A percentile compares a stretch with the other conserved stretches of the same genome.
Conservation (phyloP, 2,888 invertebrate genomes). For the Aelia acuminata region DNA sequence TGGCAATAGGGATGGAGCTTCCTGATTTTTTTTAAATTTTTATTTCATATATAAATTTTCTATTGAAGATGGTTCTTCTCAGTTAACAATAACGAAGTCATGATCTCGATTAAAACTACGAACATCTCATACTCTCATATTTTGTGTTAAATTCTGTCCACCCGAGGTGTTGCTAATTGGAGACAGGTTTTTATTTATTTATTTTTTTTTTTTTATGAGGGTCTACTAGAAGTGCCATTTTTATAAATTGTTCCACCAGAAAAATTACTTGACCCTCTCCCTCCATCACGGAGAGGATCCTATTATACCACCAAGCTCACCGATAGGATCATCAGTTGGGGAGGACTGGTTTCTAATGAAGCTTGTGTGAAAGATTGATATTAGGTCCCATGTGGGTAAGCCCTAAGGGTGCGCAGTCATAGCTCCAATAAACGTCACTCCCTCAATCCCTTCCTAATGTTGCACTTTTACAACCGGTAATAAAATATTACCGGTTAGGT, state of each 20-base stretch:
- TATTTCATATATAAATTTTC: too few relatives aligned
- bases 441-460: not conserved
- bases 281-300: not conserved
- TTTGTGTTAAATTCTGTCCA: too few relatives aligned
- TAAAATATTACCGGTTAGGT: not conserved
- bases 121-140: too few relatives aligned
- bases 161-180: too few relatives aligned
- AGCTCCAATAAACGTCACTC: not conserved
- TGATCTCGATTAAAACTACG: too few relatives aligned
- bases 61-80: too few relatives aligned
- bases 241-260: not conserved
- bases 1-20: too few relatives aligned
- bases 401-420: not conserved
- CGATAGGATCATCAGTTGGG: not conserved
- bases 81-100: too few relatives aligned
- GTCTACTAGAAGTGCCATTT: too few relatives aligned
- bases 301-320: not conserved
- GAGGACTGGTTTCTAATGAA: not conserved
- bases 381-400: conserved; percentile 21
- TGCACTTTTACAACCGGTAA: not conserved
- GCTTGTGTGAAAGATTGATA: not conserved
- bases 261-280: not conserved
- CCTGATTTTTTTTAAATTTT: too few relatives aligned
- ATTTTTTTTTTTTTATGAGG: too few relatives aligned
- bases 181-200: too few relatives aligned